A percentile compares a stretch with the other conserved stretches of the same genome.
Conservation (phyloP, 35 echinoderm and acorn worm species). For the Lytechinus variegatus region DNA sequence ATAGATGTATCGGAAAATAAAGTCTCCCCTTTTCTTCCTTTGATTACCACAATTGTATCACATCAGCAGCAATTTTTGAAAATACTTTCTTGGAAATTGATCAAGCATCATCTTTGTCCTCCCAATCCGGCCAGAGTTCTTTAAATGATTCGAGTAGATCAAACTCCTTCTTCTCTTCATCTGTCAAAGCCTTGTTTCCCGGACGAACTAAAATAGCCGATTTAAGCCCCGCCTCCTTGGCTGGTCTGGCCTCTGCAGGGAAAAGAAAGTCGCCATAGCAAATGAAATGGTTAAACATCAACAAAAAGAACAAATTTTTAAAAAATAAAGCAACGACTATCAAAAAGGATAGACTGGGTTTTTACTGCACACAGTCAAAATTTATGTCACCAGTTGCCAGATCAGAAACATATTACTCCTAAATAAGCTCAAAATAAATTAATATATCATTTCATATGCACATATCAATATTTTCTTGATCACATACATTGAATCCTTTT, state of each 20-base stretch:
- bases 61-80: background rate
- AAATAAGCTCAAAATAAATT: too few relatives aligned
- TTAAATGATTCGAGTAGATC: constrained; percentile 60
- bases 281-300: background rate
- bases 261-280: background rate
- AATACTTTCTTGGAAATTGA: background rate
- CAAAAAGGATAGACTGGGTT: too few relatives aligned
- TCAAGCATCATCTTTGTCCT: background rate
- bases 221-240: constrained; percentile 67
- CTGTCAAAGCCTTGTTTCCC: constrained; percentile 64
- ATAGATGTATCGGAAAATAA: too few relatives aligned
- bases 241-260: constrained; percentile 68
- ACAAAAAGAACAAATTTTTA: background rate
- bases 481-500: too few relatives aligned
- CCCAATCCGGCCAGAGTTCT: constrained; percentile 55
- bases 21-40: too few relatives aligned
- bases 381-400: too few relatives aligned
- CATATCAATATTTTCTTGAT: too few relatives aligned
- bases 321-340: too few relatives aligned
- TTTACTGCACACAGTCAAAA: too few relatives aligned
- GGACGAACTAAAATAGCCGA: constrained; percentile 56
- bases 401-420: too few relatives aligned
- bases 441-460: too few relatives aligned
- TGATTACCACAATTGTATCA: too few relatives aligned
- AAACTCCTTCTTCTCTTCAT: constrained; percentile 57